A percentile compares a stretch with the other conserved stretches of the same genome.
These are phyloP conservation scores for Cheilosia urbana DNA, from an alignment of 2,888 invertebrate species.

Conservation along the genomic window DNA sequence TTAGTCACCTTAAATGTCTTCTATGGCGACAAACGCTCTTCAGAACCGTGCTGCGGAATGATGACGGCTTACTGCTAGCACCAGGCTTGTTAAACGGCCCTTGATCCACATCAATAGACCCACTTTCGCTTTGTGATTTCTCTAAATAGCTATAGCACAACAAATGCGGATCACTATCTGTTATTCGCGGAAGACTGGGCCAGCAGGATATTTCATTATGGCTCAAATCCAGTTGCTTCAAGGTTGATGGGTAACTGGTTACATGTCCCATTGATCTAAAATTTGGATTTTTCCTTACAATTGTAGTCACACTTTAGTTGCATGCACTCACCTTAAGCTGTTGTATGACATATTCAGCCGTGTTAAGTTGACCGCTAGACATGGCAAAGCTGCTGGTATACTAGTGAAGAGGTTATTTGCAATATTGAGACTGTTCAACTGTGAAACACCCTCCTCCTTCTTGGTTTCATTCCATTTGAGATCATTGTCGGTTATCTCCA, in stretches of 20 bases:
- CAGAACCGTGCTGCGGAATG: slow-evolving; percentile 89
- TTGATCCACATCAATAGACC: slow-evolving; percentile 76
- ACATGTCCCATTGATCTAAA: slow-evolving; percentile 92
- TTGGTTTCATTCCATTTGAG: slow-evolving; percentile 85
- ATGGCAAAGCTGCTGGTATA: slow-evolving; percentile 94
- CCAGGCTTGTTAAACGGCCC: slow-evolving; percentile 78
- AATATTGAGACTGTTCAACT: slow-evolving; percentile 91
- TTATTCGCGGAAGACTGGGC: slow-evolving; percentile 92
- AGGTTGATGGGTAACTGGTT: slow-evolving; percentile 93
- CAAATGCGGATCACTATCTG: slow-evolving; percentile 87
- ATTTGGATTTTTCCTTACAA: slow-evolving; percentile 9
- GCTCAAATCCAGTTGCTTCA: slow-evolving; percentile 96
- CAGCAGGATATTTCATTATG: slow-evolving; percentile 96
- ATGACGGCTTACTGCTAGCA: slow-evolving; percentile 82
- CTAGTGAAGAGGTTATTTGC: slow-evolving; percentile 95
- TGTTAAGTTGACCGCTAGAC: slow-evolving; percentile 93
- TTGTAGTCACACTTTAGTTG: not conserved
- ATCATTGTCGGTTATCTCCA: slow-evolving; percentile 88
- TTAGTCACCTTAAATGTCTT: slow-evolving; percentile 90
- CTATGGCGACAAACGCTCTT: slow-evolving; percentile 93
- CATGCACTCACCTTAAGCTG: slow-evolving; percentile 84
- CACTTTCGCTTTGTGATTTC: slow-evolving; percentile 69
- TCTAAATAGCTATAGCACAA: slow-evolving; percentile 88
- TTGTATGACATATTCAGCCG: slow-evolving; percentile 96
- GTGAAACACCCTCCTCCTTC: slow-evolving; percentile 86